These are phyloP conservation scores for Drosophila putrida DNA, from an alignment of 2,888 invertebrate species.

Conservation along the genomic window DNA sequence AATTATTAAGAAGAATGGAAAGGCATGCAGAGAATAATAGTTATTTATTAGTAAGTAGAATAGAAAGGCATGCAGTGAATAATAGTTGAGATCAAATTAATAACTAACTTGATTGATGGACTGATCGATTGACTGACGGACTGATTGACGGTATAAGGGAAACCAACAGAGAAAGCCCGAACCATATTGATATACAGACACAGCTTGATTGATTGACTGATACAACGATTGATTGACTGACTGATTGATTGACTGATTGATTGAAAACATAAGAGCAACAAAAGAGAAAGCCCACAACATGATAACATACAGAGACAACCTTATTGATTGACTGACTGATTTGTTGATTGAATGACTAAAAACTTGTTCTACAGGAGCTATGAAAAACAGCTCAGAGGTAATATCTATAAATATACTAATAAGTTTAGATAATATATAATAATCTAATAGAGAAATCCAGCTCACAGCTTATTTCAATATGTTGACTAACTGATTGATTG, in stretches of 20 bases:
- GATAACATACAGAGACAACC: no score
- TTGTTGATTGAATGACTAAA: neutral
- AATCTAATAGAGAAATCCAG: no score
- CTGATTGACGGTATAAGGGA: neutral
- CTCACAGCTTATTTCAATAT: no score
- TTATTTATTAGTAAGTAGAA: neutral
- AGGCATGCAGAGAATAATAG: no score
- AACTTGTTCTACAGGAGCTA: no score
- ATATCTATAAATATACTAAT: no score
- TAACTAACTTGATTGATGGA: neutral
- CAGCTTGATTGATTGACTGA: neutral
- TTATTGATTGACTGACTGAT: neutral
- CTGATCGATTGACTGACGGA: neutral
- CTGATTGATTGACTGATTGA: neutral
- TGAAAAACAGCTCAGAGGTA: no score
- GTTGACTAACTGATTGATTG: neutral
- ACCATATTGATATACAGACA: no score
- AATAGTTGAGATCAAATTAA: neutral
- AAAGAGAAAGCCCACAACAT: no score
- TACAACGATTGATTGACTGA: neutral
- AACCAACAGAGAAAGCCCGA: no score
- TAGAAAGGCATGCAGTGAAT: no score
- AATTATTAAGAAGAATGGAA: neutral
- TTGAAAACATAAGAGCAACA: neutral
- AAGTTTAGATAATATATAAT: no score